These are phyloP conservation scores for Cenopis cana DNA, from an alignment of 2,888 invertebrate genomes.

Conservation along the genomic window DNA sequence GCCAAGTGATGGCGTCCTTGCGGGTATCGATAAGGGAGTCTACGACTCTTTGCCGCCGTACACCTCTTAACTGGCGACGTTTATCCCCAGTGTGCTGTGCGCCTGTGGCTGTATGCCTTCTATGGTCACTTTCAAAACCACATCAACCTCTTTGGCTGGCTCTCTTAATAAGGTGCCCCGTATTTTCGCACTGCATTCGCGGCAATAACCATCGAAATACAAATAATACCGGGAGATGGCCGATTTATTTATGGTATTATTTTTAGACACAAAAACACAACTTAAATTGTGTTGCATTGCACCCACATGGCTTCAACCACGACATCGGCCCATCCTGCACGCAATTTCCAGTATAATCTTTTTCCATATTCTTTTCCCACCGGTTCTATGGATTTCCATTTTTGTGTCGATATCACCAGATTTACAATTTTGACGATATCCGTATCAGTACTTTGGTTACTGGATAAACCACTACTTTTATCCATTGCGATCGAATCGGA, in stretches of 20 bases:
- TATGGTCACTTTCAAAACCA: neutral
- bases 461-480: neutral
- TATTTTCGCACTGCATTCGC: constrained; percentile 3
- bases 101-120: neutral
- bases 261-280: constrained; percentile 6
- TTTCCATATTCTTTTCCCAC: neutral
- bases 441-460: neutral
- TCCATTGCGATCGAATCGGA: neutral
- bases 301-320: constrained; percentile 11
- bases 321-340: constrained; percentile 4
- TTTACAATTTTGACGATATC: neutral
- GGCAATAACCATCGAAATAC: neutral
- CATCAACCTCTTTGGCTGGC: neutral
- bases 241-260: neutral
- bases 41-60: too few species aligned
- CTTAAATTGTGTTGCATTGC: neutral
- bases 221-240: constrained; percentile 3
- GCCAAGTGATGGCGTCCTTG: too few species aligned
- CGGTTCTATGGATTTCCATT: constrained; percentile 6
- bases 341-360: neutral
- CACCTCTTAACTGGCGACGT: too few species aligned
- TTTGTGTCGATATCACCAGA: constrained; percentile 4
- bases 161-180: neutral
- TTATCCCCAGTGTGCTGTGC: too few species aligned
- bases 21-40: too few species aligned